Evolutionary conservation across 2,113 vertebrate genomes (phyloP).

Genomic region (Sturnira hondurensis): DNA sequence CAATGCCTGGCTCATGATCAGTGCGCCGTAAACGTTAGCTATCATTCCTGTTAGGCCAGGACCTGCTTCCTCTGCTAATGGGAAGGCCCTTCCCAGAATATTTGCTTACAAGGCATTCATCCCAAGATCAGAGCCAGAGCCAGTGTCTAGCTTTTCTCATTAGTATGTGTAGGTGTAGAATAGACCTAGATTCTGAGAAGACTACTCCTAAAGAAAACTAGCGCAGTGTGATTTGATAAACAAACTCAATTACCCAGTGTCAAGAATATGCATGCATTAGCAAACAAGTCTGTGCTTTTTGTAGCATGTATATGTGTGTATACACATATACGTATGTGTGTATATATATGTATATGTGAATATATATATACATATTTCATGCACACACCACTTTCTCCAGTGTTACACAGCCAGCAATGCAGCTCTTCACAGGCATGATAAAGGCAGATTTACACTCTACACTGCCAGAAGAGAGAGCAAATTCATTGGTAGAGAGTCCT

Average conservation of each 20-base stretch:
- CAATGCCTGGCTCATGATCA: not conserved
- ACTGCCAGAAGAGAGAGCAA: not conserved
- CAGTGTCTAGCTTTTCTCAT: not conserved
- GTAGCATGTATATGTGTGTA: not conserved
- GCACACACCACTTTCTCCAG: not conserved
- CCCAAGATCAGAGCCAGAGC: not conserved
- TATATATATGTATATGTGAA: no score
- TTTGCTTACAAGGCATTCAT: not conserved
- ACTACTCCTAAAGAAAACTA: not conserved
- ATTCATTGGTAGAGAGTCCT: not conserved
- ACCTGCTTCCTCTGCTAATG: not conserved
- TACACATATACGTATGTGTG: no score
- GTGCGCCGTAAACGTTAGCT: not conserved
- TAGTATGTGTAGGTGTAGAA: not conserved
- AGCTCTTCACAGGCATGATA: not conserved
- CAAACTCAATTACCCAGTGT: not conserved
- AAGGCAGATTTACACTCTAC: not conserved
- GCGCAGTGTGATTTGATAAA: not conserved
- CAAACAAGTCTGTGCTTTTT: not conserved
- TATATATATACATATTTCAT: no score
- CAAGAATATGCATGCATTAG: not conserved
- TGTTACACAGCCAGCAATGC: not conserved
- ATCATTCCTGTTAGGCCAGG: not conserved
- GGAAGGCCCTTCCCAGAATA: not conserved
- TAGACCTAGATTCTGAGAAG: not conserved